Evolutionary conservation across 2,797 vertebrate species (phyloP).

Genomic region (Leptatherina wallacei): DNA sequence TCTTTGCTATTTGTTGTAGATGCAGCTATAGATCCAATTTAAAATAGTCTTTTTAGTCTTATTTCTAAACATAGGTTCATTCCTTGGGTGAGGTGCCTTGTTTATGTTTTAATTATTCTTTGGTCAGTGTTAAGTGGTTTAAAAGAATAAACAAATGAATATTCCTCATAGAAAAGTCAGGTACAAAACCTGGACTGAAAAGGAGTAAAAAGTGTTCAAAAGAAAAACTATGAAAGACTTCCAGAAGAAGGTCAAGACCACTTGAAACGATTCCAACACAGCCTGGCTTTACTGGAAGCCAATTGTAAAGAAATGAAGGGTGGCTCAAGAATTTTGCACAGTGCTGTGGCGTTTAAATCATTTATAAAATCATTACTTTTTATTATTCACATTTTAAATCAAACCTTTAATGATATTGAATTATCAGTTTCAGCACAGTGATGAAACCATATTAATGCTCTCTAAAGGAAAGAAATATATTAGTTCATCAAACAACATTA

Average conservation of each 20-base stretch:
- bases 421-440: neutral
- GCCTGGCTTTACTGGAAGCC: no score
- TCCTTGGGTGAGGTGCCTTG: no score
- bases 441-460: neutral
- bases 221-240: neutral
- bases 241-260: no score
- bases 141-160: neutral
- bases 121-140: neutral
- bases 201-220: neutral
- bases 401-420: neutral
- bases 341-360: neutral
- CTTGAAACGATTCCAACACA: no score
- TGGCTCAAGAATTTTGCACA: neutral
- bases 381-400: neutral
- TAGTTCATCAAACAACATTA: constrained; percentile 15
- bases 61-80: neutral
- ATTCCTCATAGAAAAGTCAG: neutral
- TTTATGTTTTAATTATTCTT: neutral
- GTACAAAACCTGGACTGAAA: neutral
- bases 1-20: neutral
- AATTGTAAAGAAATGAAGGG: no score
- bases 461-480: neutral
- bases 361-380: neutral
- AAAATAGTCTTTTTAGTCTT: neutral
- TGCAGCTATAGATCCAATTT: neutral